phyloP scores from a whole-genome alignment of 1,140 invertebrate species.

The Bombus polaris region DNA sequence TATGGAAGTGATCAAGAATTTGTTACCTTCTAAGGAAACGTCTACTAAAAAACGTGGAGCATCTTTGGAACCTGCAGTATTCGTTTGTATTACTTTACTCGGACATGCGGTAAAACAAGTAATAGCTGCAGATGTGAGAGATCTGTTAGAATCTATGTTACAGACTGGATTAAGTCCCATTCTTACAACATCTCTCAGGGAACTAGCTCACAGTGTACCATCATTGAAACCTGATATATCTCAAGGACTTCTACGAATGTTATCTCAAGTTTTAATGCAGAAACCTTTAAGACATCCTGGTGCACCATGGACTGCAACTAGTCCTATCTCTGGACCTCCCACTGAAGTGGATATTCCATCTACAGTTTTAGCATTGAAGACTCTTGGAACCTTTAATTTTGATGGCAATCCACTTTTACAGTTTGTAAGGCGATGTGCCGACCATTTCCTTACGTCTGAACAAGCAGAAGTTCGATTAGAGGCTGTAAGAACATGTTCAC shows the following conservation, averaged over 20 bases:
- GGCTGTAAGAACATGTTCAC: slow-evolving; percentile 96
- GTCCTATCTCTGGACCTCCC: slow-evolving; percentile 74
- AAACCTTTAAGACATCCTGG: slow-evolving; percentile 91
- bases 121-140: slow-evolving; percentile 90
- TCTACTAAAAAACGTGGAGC: slow-evolving; percentile 87
- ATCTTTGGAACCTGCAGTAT: slow-evolving; percentile 93
- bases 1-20: slow-evolving; percentile 92
- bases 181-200: slow-evolving; percentile 94
- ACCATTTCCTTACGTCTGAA: slow-evolving; percentile 96
- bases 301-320: slow-evolving; percentile 84
- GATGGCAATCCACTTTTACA: slow-evolving; percentile 96
- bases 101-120: slow-evolving; percentile 91
- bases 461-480: slow-evolving; percentile 95
- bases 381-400: slow-evolving; percentile 98
- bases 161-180: slow-evolving; percentile 95
- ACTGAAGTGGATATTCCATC: slow-evolving; percentile 88
- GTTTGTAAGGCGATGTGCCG: slow-evolving; percentile 96
- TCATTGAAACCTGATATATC: slow-evolving; percentile 94
- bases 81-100: slow-evolving; percentile 96
- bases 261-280: slow-evolving; percentile 95
- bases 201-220: slow-evolving; percentile 94
- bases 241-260: slow-evolving; percentile 93
- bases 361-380: slow-evolving; percentile 95
- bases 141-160: slow-evolving; percentile 95
- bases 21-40: slow-evolving; percentile 91